Base-by-base conservation (phyloP, 2,888 invertebrate species). In the Zygogramma bicolorata region DNA sequence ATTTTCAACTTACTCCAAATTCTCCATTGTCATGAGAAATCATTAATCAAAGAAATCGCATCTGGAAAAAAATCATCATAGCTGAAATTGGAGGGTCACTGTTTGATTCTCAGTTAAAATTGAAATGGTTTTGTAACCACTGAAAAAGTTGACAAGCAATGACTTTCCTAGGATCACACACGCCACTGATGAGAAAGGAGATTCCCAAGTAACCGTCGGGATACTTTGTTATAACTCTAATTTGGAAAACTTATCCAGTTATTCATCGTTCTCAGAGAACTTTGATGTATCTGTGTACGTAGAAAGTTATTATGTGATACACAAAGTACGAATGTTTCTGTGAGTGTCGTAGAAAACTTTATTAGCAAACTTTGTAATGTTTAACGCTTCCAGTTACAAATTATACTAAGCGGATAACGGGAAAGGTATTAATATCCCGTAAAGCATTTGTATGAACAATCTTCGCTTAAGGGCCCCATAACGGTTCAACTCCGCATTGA, bases 281-380 rank as follows among this genome's bases (percentile, higher is more conserved):
- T 53, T 53, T 13, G 22, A 53, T 25, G 53, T 53, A 53, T 25
- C 53, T 53, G 1, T 53, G 27, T 53, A 53, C 53, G n/a, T 27
- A 25, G 53, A 27, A 6, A 25, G 53, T 53, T 53, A 53, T 27
- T 53, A 25, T 25, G n/a, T 53, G 7, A 53, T 53, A 53, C n/a
- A 15, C 53, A 27, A 22, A 53, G 25, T 25, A 53, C 8, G 27
- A 53, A 53, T 27, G 53, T 53, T 53, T 10, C n/a, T 6, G 15
- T 53, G 13, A 53, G 27, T 53, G 53, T 53, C 27, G 53, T 53
- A 53, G 6, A 4, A 53, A 53, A 53, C 53, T 53, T 53, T 27
- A 53, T 53, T 53, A 53, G n/a, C 27, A 13, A 53, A 53, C 53
- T 53, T 53, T 2, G 53, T 27, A n/a, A 53, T 53, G 53, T 53